phyloP scores from a whole-genome alignment of 2,797 vertebrate genomes.

The Anableps anableps region DNA sequence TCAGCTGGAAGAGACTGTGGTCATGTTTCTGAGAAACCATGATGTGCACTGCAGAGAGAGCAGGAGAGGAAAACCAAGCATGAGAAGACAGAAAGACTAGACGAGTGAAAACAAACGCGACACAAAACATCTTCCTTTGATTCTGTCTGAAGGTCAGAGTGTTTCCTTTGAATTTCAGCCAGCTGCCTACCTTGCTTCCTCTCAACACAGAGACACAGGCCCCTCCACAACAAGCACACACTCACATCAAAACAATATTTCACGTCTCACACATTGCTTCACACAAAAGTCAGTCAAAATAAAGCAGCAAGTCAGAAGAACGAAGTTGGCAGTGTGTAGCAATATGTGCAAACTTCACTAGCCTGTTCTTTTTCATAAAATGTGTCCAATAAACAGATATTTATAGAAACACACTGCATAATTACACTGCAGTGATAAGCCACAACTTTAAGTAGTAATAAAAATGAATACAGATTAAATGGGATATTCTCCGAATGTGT shows the following conservation, averaged over 20 bases:
- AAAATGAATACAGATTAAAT: too few relatives aligned
- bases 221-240: conserved; percentile 12
- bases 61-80: conserved; percentile 31
- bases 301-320: too few relatives aligned
- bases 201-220: conserved; percentile 25
- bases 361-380: too few relatives aligned
- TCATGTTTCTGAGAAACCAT: not conserved
- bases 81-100: conserved; percentile 29
- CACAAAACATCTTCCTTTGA: conserved; percentile 64
- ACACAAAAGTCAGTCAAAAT: conserved; percentile 28
- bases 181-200: conserved; percentile 33
- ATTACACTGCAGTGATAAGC: too few relatives aligned
- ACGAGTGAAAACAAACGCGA: conserved; percentile 49
- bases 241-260: conserved; percentile 13
- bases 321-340: conserved; percentile 16
- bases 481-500: too few relatives aligned
- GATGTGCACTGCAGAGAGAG: not conserved
- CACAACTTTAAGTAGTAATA: too few relatives aligned
- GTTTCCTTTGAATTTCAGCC: conserved; percentile 61
- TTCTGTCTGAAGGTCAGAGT: conserved; percentile 71
- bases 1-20: not conserved
- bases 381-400: not conserved
- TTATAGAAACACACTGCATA: not conserved
- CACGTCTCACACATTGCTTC: conserved; percentile 22
- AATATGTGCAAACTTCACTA: not conserved